These are phyloP conservation scores for Nesospiza acunhae DNA, from an alignment of 2,113 vertebrate genomes.

Conservation along the genomic window DNA sequence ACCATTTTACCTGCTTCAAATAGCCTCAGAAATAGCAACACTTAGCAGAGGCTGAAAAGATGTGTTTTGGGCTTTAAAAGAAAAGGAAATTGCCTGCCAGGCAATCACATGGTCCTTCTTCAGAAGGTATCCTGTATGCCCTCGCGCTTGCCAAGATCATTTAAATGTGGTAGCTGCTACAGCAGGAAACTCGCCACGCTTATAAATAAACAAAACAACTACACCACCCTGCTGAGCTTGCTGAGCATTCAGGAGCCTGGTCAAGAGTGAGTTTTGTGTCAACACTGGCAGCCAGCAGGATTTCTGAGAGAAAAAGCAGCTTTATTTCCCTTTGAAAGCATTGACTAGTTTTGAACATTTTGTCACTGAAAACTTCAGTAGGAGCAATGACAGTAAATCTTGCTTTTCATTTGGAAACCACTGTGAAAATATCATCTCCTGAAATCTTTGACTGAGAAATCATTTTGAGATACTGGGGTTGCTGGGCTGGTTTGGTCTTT, in stretches of 20 bases:
- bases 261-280: slow-evolving; percentile 42
- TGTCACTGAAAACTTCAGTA: not conserved
- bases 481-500: not conserved
- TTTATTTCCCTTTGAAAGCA: slow-evolving; percentile 32
- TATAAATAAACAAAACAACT: slow-evolving; percentile 45
- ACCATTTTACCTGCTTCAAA: not conserved
- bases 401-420: not conserved
- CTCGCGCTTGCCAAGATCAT: slow-evolving; percentile 4
- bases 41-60: slow-evolving; percentile 24
- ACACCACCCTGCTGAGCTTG: slow-evolving; percentile 28
- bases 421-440: not conserved
- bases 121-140: not conserved
- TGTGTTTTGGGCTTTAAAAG: not conserved
- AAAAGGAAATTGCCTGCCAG: slow-evolving; percentile 14
- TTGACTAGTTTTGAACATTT: not conserved
- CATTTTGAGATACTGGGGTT: not conserved
- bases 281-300: slow-evolving; percentile 25
- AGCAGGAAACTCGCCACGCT: not conserved
- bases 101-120: slow-evolving; percentile 8
- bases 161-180: slow-evolving; percentile 43
- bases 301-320: slow-evolving; percentile 3
- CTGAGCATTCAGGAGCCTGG: not conserved
- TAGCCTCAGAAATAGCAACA: slow-evolving; percentile 19
- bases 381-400: not conserved
- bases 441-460: not conserved